phyloP scores from a whole-genome alignment of 2,113 vertebrate genomes.

The Machaerirhynchus nigripectus region DNA sequence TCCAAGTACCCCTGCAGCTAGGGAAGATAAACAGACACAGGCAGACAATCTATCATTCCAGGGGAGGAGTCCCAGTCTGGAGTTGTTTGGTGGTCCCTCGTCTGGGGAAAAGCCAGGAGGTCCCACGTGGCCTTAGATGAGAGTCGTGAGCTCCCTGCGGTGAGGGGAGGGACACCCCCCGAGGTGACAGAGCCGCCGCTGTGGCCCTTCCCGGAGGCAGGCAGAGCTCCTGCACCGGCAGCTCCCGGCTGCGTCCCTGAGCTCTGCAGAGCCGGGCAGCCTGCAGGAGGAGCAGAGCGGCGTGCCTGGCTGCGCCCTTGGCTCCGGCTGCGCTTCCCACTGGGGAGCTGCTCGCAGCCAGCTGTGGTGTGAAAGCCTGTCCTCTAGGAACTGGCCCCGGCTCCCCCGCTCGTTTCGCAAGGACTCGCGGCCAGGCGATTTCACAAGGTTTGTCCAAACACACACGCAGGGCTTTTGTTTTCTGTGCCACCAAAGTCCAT shows the following conservation, averaged over 20 bases:
- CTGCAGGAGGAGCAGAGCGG: background rate
- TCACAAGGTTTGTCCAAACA: background rate
- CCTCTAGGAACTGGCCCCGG: conserved; percentile 50
- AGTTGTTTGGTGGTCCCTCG: background rate
- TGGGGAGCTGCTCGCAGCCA: background rate
- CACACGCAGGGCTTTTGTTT: background rate
- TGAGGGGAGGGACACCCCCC: background rate
- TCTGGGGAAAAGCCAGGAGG: background rate
- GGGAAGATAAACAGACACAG: conserved; percentile 10
- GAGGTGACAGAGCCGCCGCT: background rate
- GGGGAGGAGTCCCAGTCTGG: background rate
- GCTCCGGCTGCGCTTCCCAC: background rate
- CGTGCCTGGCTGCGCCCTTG: background rate
- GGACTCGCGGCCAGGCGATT: background rate
- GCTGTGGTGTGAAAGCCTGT: conserved; percentile 37
- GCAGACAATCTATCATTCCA: background rate
- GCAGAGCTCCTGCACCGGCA: background rate
- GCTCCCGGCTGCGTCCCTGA: background rate
- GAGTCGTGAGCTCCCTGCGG: background rate
- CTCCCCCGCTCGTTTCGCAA: background rate
- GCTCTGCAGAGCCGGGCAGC: background rate
- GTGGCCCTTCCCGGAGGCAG: background rate
- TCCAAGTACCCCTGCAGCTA: background rate
- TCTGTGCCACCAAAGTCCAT: background rate
- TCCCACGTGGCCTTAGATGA: background rate